Evolutionary conservation across 1,140 invertebrate genomes (phyloP).

Genomic region (Eumaeus atala): DNA sequence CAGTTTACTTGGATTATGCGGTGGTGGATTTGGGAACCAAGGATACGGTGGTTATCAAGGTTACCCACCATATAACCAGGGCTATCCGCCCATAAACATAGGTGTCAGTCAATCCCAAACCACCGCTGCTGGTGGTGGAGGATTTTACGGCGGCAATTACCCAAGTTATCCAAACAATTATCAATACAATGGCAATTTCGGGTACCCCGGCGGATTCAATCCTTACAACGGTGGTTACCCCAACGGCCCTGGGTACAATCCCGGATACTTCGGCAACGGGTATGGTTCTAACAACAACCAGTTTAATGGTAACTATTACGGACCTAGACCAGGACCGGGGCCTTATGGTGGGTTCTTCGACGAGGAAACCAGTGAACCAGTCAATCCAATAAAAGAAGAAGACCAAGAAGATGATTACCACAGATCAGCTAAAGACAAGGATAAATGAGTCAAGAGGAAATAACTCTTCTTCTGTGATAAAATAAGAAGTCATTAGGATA

Average conservation of each 20-base stretch:
- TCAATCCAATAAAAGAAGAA: not conserved
- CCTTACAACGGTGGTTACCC: no score
- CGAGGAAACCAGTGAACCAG: not conserved
- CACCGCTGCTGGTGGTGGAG: not conserved
- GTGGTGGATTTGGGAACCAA: conserved; percentile 1
- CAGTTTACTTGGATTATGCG: conserved; percentile 1
- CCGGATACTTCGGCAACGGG: not conserved
- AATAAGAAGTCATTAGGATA: no score
- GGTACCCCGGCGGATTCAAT: not conserved
- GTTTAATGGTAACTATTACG: not conserved
- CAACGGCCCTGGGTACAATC: no score
- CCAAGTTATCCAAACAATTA: conserved; percentile 10
- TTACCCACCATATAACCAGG: conserved; percentile 7
- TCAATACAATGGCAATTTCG: conserved; percentile 7
- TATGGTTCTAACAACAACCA: not conserved
- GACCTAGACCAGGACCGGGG: not conserved
- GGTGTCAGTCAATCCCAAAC: conserved; percentile 5
- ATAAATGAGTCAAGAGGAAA: no score
- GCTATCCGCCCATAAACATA: conserved; percentile 9
- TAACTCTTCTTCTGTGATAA: no score
- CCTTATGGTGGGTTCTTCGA: not conserved
- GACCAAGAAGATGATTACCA: not conserved
- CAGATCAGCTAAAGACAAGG: not conserved
- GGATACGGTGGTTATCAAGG: conserved; percentile 6
- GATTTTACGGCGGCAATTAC: conserved; percentile 4